Evolutionary conservation across 2,888 invertebrate genomes (phyloP).

Genomic region (Tenthredo distinguenda): DNA sequence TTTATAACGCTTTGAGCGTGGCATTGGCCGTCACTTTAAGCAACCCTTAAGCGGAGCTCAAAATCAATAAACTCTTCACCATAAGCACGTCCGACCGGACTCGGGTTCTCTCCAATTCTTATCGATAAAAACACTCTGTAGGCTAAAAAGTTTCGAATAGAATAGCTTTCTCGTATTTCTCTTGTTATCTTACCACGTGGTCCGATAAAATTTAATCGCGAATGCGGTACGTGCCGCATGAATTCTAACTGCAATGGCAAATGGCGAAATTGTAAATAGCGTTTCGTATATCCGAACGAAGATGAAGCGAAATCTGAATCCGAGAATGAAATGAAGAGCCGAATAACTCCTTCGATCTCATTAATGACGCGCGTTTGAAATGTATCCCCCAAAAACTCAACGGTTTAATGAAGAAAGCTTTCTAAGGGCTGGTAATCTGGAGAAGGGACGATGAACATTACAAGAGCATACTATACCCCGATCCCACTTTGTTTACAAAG

Average conservation of each 20-base stretch:
- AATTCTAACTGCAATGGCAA: background rate
- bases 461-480: background rate
- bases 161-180: background rate
- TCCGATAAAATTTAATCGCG: background rate
- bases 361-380: background rate
- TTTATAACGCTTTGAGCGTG: background rate
- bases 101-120: background rate
- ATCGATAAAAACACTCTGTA: background rate
- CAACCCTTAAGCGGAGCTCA: background rate
- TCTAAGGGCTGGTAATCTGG: background rate
- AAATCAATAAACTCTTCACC: constrained; percentile 17
- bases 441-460: background rate
- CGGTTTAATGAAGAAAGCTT: background rate
- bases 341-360: background rate
- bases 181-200: background rate
- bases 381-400: background rate
- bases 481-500: background rate
- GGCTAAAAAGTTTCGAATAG: background rate
- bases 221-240: background rate
- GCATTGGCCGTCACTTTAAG: background rate
- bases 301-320: background rate
- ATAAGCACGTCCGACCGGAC: constrained; percentile 8
- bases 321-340: background rate
- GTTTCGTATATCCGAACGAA: background rate
- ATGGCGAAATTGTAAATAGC: background rate